Conservation (phyloP, 2,888 invertebrate species). For the Corbicula japonica region DNA sequence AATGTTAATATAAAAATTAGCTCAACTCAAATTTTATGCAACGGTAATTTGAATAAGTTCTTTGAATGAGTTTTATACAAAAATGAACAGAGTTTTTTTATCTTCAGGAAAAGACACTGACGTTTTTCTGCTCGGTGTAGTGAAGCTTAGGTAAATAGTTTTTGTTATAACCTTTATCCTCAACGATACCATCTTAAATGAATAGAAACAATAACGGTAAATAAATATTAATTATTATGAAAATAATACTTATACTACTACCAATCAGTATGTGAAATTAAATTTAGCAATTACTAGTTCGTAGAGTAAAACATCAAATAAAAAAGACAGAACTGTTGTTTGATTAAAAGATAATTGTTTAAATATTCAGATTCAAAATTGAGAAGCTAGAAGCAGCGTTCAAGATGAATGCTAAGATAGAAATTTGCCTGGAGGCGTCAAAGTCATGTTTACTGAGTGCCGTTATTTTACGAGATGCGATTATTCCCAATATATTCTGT, state of each 20-base stretch:
- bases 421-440: constrained; percentile 48
- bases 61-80: too few relatives aligned
- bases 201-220: too few relatives aligned
- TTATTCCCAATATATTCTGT: constrained; percentile 57
- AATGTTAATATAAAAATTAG: too few relatives aligned
- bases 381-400: constrained; percentile 3
- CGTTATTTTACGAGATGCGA: constrained; percentile 44
- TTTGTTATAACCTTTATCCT: too few relatives aligned
- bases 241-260: too few relatives aligned
- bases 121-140: constrained; percentile 13
- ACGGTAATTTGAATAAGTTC: too few relatives aligned
- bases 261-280: too few relatives aligned
- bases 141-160: constrained; percentile 13
- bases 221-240: neutral
- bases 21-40: too few relatives aligned
- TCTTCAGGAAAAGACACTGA: constrained; percentile 16
- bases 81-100: too few relatives aligned
- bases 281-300: too few relatives aligned
- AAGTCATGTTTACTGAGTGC: constrained; percentile 39
- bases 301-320: too few relatives aligned
- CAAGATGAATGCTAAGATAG: constrained; percentile 23
- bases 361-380: constrained; percentile 31
- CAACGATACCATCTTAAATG: constrained; percentile 24
- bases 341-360: neutral
- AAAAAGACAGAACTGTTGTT: too few relatives aligned